Evolutionary conservation across 2,888 invertebrate genomes (phyloP), one percentile per base, ranked within the genome.

Genomic region (Eurytoma californica): DNA sequence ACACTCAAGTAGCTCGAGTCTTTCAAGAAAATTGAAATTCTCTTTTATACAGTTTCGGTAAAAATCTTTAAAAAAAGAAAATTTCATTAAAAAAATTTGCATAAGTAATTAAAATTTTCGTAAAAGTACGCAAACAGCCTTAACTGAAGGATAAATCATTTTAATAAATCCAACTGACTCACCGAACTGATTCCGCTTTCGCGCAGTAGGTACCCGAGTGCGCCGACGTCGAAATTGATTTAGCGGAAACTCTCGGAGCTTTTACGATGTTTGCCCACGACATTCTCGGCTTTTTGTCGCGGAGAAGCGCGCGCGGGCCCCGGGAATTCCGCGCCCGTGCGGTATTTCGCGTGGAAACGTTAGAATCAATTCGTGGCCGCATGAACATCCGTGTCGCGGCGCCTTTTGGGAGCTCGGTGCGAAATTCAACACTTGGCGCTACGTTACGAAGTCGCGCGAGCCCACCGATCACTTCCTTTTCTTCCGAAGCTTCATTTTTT

Each of bases 341-440:
- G 80, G 77, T 77, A 77, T 80, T 80, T 80, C 80, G 68, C 69
- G 51, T 47, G 65, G 80, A 60, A 80, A 57, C 58, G 77, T 74
- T 80, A 77, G 80, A 74, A 70, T 80, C 53, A 53, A 70, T 79
- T 76, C 55, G 76, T 69, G 13, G 9, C 7, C 60, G 28, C 16
- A 13, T 30, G 39, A 30, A 18, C 39, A 63, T 74, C 3, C 30
- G 30, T 80, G 72, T 79, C 68, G 80, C 79, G 79, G 82, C 81
- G 84, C 70, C 84, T 79, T 82, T 82, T 83, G 72, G 82, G 82
- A 80, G 82, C 81, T 20, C 18, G 63, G 76, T 81, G 81, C 51
- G 81, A 81, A 75, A 81, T 81, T 78, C 77, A 76, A 65, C 80
- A 81, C 74, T 68, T 69, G 79, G 76, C 72, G 80, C 82, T 58